Evolutionary conservation across 2,113 vertebrate genomes (phyloP).

Genomic region (Oxyruncus cristatus): DNA sequence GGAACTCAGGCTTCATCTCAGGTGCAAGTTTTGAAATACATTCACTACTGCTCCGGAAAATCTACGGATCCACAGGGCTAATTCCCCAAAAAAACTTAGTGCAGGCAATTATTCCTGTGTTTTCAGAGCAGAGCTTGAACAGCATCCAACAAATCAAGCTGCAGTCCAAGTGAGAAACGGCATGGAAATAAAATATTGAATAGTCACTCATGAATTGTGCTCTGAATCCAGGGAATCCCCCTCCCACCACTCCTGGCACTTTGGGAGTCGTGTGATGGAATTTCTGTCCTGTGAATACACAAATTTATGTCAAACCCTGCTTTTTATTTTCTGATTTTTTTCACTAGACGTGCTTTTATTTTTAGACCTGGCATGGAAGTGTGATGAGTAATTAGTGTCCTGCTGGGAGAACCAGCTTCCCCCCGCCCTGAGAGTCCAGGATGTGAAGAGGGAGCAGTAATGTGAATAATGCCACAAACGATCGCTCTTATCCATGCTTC

Average conservation of each 20-base stretch:
- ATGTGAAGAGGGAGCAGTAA: not conserved
- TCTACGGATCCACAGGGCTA: not conserved
- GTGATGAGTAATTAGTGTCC: not conserved
- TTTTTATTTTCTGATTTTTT: not conserved
- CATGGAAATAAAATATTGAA: not conserved
- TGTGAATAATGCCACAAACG: not conserved
- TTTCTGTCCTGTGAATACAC: not conserved
- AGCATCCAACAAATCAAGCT: not conserved
- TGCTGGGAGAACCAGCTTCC: not conserved
- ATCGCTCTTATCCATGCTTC: not conserved
- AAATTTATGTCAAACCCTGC: rapidly evolving
- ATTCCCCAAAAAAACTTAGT: not conserved
- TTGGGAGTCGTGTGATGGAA: not conserved
- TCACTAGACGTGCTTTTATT: not conserved
- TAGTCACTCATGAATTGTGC: not conserved
- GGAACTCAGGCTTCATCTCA: not conserved
- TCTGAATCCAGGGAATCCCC: not conserved
- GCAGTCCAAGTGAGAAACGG: not conserved
- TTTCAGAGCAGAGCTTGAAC: not conserved
- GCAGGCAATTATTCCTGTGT: not conserved
- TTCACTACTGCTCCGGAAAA: not conserved
- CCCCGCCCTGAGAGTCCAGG: not conserved
- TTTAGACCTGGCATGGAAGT: not conserved
- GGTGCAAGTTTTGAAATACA: not conserved
- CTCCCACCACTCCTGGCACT: not conserved